Conservation (phyloP, 2,888 invertebrate species). For the Drosophila bunnanda region DNA sequence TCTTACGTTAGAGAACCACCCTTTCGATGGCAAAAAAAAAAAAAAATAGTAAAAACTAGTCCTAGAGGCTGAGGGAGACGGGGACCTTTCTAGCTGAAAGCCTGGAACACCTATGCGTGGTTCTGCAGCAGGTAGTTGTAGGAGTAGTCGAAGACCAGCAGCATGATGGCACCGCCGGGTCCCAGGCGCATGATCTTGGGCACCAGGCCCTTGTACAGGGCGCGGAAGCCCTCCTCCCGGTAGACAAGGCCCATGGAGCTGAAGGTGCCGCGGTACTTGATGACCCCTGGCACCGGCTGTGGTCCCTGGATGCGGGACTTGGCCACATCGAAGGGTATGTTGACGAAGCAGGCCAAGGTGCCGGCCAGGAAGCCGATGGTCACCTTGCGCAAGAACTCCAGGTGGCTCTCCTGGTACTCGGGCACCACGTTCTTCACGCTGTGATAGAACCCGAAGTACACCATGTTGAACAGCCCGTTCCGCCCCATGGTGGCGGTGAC, state of each 20-base stretch:
- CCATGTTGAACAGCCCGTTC: constrained; percentile 96
- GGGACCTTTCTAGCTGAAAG: not conserved
- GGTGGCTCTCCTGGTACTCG: constrained; percentile 87
- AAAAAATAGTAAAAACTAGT: not conserved
- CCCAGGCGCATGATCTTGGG: constrained; percentile 96
- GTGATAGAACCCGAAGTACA: constrained; percentile 98
- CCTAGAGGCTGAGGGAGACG: not conserved
- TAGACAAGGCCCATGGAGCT: constrained; percentile 90
- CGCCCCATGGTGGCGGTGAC: constrained; percentile 94
- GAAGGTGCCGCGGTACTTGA: constrained; percentile 92
- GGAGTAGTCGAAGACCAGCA: constrained; percentile 95
- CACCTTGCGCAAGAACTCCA: constrained; percentile 91
- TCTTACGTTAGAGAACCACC: not conserved
- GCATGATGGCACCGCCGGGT: constrained; percentile 97
- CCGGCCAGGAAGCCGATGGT: constrained; percentile 95
- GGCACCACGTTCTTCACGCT: constrained; percentile 92
- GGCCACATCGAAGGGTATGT: constrained; percentile 98
- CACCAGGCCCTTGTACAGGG: constrained; percentile 95
- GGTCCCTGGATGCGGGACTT: constrained; percentile 98
- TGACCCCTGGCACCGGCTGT: constrained; percentile 89
- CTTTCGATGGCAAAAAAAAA: not conserved
- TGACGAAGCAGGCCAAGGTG: constrained; percentile 92
- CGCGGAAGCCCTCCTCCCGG: constrained; percentile 94
- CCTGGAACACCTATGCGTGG: constrained; percentile 76
- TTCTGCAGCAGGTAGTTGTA: constrained; percentile 89